phyloP scores from a whole-genome alignment of 1,140 invertebrate genomes.

The Temnothorax nylanderi region DNA sequence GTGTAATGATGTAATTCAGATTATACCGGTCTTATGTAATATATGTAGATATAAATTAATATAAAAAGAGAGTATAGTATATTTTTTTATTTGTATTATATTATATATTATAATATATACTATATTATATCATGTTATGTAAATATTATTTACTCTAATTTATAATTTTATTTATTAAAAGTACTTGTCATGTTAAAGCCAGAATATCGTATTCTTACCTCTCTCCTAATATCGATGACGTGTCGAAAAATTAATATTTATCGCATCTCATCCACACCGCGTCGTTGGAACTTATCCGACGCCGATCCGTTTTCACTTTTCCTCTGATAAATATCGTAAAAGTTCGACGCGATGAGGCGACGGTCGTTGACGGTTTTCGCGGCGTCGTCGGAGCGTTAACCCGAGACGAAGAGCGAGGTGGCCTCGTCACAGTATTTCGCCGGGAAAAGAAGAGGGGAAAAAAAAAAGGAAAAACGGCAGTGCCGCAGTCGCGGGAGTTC shows the following conservation, averaged over 20 bases:
- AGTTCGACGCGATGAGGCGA: neutral
- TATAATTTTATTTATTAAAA: too few relatives aligned
- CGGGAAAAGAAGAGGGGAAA: slow-evolving; percentile 68
- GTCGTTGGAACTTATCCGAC: neutral
- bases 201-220: neutral
- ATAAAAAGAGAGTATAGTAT: too few relatives aligned
- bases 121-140: too few relatives aligned
- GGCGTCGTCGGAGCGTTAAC: slow-evolving; percentile 38
- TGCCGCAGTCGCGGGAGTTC: slow-evolving; percentile 74
- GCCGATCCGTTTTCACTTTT: neutral
- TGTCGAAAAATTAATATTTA: neutral
- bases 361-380: neutral
- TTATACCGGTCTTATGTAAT: too few relatives aligned
- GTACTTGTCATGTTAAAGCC: too few relatives aligned
- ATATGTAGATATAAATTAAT: too few relatives aligned
- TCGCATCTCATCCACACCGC: neutral
- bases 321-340: neutral
- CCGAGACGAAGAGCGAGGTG: slow-evolving; percentile 22
- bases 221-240: neutral
- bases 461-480: slow-evolving; percentile 66
- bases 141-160: too few relatives aligned
- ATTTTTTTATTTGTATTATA: too few relatives aligned
- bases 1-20: neutral
- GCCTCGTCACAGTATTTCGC: slow-evolving; percentile 77
- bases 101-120: too few relatives aligned